Evolutionary conservation across 2,888 invertebrate genomes (phyloP).

Genomic region (Eilema caniola): DNA sequence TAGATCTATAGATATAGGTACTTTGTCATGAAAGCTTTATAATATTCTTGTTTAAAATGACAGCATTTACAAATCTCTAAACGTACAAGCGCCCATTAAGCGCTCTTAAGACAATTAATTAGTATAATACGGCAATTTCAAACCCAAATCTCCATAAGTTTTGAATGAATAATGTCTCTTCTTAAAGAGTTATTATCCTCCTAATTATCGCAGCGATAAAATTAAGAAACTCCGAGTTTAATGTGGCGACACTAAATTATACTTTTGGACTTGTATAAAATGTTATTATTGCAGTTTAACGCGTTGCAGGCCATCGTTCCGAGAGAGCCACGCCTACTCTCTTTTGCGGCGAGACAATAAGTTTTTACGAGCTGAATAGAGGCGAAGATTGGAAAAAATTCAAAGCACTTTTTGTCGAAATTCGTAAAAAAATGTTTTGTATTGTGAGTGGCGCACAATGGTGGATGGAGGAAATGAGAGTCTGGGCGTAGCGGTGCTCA

Average conservation of each 20-base stretch:
- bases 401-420: conserved; percentile 85
- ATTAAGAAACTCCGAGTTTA: conserved; percentile 72
- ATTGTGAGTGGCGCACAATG: conserved; percentile 85
- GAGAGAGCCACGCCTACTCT: conserved; percentile 63
- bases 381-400: conserved; percentile 85
- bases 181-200: conserved; percentile 81
- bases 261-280: conserved; percentile 64
- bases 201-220: conserved; percentile 80
- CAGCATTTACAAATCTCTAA: conserved; percentile 69
- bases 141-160: conserved; percentile 80
- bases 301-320: conserved; percentile 52
- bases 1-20: neutral
- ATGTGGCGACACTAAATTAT: conserved; percentile 67
- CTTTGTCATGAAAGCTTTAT: conserved; percentile 21
- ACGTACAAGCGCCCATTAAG: conserved; percentile 76
- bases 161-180: conserved; percentile 81
- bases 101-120: conserved; percentile 83
- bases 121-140: conserved; percentile 84
- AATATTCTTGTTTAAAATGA: conserved; percentile 39
- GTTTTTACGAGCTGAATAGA: conserved; percentile 81
- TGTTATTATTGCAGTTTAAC: conserved; percentile 66
- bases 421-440: conserved; percentile 86
- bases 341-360: conserved; percentile 79
- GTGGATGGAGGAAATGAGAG: conserved; percentile 85
- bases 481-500: conserved; percentile 82